Conservation (phyloP, 2,797 vertebrate genomes). For the Alfaro cultratus region DNA sequence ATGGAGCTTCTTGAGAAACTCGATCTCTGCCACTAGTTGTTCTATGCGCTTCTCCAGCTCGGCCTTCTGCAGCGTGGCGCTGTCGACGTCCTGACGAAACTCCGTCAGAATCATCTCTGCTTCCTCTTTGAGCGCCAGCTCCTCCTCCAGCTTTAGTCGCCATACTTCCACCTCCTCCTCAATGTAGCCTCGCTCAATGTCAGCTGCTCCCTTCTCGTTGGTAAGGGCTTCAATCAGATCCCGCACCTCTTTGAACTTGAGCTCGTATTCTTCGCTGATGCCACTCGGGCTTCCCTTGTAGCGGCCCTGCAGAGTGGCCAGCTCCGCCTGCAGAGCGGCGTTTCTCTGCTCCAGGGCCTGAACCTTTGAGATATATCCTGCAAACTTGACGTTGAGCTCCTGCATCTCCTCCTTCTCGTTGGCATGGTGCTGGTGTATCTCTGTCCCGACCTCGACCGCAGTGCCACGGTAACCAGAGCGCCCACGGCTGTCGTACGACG, state of each 20-base stretch:
- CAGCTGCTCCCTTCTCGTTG: constrained; percentile 83
- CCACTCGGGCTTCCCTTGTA: constrained; percentile 76
- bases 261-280: constrained; percentile 81
- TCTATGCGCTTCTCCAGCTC: constrained; percentile 81
- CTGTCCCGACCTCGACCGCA: constrained; percentile 72
- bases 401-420: constrained; percentile 87
- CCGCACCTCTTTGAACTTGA: constrained; percentile 84
- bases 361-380: constrained; percentile 82
- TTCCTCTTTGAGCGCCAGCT: constrained; percentile 82
- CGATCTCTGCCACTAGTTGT: constrained; percentile 79
- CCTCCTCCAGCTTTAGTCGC: constrained; percentile 85
- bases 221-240: constrained; percentile 80
- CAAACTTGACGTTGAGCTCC: constrained; percentile 79
- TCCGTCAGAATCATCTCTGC: constrained; percentile 84
- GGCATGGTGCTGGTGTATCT: constrained; percentile 80
- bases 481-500: constrained; percentile 72
- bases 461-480: constrained; percentile 70
- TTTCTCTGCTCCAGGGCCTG: constrained; percentile 83
- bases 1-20: constrained; percentile 83
- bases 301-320: constrained; percentile 67
- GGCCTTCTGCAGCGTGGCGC: constrained; percentile 83
- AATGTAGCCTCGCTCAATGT: constrained; percentile 85
- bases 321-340: constrained; percentile 63
- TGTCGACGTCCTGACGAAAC: constrained; percentile 85
- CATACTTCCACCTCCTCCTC: constrained; percentile 86